phyloP scores from a whole-genome alignment of 2,113 vertebrate species.

The Origma solitaria region DNA sequence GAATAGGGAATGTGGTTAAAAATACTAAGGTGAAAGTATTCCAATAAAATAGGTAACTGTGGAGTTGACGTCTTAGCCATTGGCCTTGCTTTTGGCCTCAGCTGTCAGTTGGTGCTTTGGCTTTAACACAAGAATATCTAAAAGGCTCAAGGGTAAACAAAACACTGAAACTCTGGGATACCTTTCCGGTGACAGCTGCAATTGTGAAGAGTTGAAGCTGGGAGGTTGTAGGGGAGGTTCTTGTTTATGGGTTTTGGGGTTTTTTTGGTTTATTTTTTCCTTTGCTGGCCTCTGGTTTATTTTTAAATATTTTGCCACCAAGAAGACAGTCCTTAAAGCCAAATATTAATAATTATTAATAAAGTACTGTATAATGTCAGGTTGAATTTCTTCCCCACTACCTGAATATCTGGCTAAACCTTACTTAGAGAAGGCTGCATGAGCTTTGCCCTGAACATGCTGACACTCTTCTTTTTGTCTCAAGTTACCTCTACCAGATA shows the following conservation, averaged over 20 bases:
- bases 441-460: neutral
- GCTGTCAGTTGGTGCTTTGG: neutral
- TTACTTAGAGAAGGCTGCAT: neutral
- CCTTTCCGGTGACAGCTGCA: neutral
- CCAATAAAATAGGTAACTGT: neutral
- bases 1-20: neutral
- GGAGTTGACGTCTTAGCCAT: neutral
- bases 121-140: neutral
- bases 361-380: neutral
- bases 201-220: neutral
- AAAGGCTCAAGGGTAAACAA: neutral
- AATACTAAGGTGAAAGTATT: neutral
- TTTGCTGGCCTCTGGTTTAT: neutral
- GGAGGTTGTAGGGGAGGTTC: neutral
- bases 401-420: neutral
- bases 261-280: neutral
- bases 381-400: neutral
- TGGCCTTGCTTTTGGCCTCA: neutral
- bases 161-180: neutral
- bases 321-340: neutral
- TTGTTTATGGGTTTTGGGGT: fast-evolving
- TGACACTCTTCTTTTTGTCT: neutral
- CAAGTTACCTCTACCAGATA: conserved; percentile 96
- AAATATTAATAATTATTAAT: neutral
- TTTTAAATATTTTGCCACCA: neutral